phyloP scores from a whole-genome alignment of 2,888 invertebrate species.

The Callinectes sapidus region DNA sequence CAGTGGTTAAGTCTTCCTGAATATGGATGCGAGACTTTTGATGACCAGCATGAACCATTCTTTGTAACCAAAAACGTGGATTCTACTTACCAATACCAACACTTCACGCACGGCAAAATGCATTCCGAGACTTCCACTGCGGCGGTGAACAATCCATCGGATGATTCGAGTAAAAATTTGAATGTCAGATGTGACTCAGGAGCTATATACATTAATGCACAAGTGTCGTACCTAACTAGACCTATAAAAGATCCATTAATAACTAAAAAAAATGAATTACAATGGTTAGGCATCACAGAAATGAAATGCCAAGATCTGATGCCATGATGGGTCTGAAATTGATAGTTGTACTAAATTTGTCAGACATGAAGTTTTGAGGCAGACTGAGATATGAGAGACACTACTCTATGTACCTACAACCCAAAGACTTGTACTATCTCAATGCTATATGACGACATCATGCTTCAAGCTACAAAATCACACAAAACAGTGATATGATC shows the following conservation, averaged over 20 bases:
- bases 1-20: too few relatives aligned
- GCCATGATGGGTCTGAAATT: neutral
- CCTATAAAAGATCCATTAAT: neutral
- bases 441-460: neutral
- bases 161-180: neutral
- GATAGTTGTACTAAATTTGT: neutral
- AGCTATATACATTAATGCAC: neutral
- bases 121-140: slow-evolving; percentile 5
- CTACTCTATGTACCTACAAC: neutral
- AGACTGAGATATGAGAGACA: neutral
- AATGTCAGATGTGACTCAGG: neutral
- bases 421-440: neutral
- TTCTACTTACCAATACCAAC: neutral
- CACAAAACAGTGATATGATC: neutral
- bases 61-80: neutral
- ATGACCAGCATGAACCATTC: neutral
- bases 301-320: neutral
- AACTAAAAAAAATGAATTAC: neutral
- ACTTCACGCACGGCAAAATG: neutral
- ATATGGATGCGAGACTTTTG: too few relatives aligned
- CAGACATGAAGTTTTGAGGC: neutral
- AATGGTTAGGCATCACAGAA: neutral
- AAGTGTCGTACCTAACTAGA: neutral
- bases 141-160: neutral
- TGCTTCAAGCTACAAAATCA: neutral